Base-by-base conservation (phyloP, 1,140 invertebrate species). In the Semibalanus balanoides region DNA sequence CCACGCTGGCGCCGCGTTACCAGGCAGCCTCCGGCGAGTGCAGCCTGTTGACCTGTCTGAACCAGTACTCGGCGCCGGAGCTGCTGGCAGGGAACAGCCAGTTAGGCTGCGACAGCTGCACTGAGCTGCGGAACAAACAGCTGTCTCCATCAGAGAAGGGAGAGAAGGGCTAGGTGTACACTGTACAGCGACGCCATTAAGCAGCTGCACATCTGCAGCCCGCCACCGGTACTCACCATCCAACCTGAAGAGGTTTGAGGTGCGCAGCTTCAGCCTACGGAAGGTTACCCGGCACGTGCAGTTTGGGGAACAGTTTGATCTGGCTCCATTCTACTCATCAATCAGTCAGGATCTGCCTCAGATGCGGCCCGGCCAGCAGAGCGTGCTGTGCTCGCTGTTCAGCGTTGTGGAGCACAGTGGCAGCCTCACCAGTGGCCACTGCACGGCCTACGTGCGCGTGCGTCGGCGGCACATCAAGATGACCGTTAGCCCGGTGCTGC, bases 361-460 rank as follows among this genome's bases (percentile, higher is more conserved):
- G 51, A 19, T n/a, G n/a, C n/a, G n/a, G n/a, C n/a, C n/a, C 31
- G 88, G 87, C 31, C 89, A 92, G 82, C 88, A 85, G 74, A 86
- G 90, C 82, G 85, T 96, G 17, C 82, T 94, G 30, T 99, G 99
- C 84, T 90, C 93, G 0, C 85, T 99, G 29, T 99, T 97, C 82
- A 96, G 95, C 5, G 89, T 99, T 11, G 95, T 99, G 27, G 3
- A 89, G 90, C 88, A 97, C 78, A 90, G 91, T 80, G 91, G 93
- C 74, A 96, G 96, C 7, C 97, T 99, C 84, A 99, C 82, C 92
- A 95, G n/a, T n/a, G n/a, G n/a, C n/a, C n/a, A n/a, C n/a, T n/a
- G n/a, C n/a, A n/a, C n/a, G n/a, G 94, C 96, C 14, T 99, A 96
- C 82, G 92, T 89, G 11, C 86, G 85, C 80, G 82, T 84, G 0